Evolutionary conservation across 1,140 invertebrate species (phyloP).

Genomic region (Drosophila prosaltans): DNA sequence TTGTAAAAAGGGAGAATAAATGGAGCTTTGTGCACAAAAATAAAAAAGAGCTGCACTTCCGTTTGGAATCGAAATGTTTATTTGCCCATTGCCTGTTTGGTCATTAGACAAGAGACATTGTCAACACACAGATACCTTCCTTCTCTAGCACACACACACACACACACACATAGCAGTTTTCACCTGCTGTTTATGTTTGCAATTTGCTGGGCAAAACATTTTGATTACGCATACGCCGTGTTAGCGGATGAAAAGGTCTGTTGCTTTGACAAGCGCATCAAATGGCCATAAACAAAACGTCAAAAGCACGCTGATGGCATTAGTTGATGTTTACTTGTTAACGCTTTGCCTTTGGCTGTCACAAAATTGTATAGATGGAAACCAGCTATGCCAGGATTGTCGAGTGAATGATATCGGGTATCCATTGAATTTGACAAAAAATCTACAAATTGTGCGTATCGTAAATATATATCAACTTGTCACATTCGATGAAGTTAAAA

Average conservation of each 20-base stretch:
- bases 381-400: conserved; percentile 30
- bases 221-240: conserved; percentile 75
- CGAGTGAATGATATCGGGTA: background rate
- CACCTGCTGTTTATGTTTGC: conserved; percentile 64
- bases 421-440: background rate
- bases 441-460: conserved; percentile 32
- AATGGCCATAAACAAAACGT: conserved; percentile 61
- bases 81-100: conserved; percentile 53
- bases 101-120: conserved; percentile 66
- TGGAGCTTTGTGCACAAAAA: background rate
- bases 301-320: conserved; percentile 34
- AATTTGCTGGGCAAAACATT: conserved; percentile 71
- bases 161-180: conserved; percentile 12
- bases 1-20: background rate
- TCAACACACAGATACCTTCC: conserved; percentile 15
- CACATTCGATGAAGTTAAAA: background rate
- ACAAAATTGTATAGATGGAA: background rate
- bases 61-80: conserved; percentile 41
- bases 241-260: conserved; percentile 36
- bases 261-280: conserved; percentile 69
- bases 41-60: background rate
- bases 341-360: conserved; percentile 32
- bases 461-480: conserved; percentile 34
- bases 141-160: conserved; percentile 20
- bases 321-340: conserved; percentile 46